Base-by-base conservation (phyloP, 2,113 vertebrate species). In the Misgurnus anguillicaudatus region DNA sequence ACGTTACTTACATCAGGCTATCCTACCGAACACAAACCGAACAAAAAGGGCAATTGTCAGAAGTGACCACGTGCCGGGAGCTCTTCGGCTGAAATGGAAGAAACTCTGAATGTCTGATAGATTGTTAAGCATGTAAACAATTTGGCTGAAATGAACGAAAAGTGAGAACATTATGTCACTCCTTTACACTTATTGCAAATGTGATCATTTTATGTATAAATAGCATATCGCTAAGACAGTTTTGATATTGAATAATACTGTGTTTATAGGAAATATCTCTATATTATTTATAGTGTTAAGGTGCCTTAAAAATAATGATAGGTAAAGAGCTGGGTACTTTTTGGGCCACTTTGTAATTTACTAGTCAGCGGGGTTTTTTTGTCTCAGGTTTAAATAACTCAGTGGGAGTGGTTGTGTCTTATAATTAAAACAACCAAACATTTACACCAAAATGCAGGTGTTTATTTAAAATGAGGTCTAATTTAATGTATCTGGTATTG, bases 21-120 rank as follows among this genome's bases (percentile, higher is more conserved):
- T 53, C 17, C 47, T 69, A 68, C 19, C 41, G 62, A 74, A 47
- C 53, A 8, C 6, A 4, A 57, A 19, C 21, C 45, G 19, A 74
- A 74, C 57, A 74, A 74, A 57, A 74, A 61, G 72, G 57, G 19
- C 21, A 17, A 74, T 74, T 74, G 72, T 74, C 72, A 74, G 41
- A 74, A 74, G 41, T 74, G 72, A 47, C 72, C 72, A 62, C 47
- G 72, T 41, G 61, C 36, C 72, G 41, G 62, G 71, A 74, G 45
- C 19, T 74, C 71, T 45, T 61, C 62, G 72, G 72, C 58, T 62
- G 21, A 62, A 74, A 42, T 74, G 72, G 41, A 74, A 62, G 72
- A 74, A 74, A 61, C 41, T 21, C 5, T 47, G 14, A 42, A 62
- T 62, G 72, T 74, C 72, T 74, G 72, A 62, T 41, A 74, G 31